Evolutionary conservation across 2,888 invertebrate species (phyloP).

Genomic region (Phyllotreta cruciferae): DNA sequence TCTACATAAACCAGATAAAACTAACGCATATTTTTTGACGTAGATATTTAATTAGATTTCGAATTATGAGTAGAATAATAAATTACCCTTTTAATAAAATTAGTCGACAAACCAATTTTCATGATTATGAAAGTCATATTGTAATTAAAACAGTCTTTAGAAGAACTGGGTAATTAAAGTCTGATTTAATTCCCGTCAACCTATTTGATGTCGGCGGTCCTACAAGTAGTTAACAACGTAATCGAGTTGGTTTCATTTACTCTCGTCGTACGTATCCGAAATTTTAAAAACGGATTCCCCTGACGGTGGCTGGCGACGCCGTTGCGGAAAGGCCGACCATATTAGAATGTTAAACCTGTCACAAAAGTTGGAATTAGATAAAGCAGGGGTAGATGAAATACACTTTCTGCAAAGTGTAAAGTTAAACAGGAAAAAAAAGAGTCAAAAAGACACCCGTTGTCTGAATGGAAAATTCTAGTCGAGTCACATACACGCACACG

Average conservation of each 20-base stretch:
- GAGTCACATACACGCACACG: constrained; percentile 49
- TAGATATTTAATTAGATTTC: too few species aligned
- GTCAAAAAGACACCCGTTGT: constrained; percentile 43
- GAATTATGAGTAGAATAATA: too few species aligned
- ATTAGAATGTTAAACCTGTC: constrained; percentile 37
- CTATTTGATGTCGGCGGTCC: background rate
- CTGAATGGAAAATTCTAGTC: constrained; percentile 48
- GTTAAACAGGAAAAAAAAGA: constrained; percentile 42
- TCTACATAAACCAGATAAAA: too few species aligned
- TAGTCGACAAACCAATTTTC: too few species aligned
- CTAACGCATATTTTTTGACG: too few species aligned
- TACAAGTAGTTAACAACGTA: constrained; percentile 21
- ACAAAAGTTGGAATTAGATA: constrained; percentile 40
- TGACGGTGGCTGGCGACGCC: constrained; percentile 17
- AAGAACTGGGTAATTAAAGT: too few species aligned
- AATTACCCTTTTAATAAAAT: too few species aligned
- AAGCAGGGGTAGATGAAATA: constrained; percentile 34
- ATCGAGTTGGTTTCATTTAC: constrained; percentile 27
- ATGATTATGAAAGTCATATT: too few species aligned
- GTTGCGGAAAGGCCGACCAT: constrained; percentile 17
- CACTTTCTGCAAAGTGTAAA: constrained; percentile 38
- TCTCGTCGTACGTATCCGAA: constrained; percentile 18
- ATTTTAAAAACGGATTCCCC: constrained; percentile 23
- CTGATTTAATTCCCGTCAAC: background rate
- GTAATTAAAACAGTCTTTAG: too few species aligned